Evolutionary conservation across 2,888 invertebrate genomes (phyloP), one percentile per base, ranked within the genome.

Genomic region (Anorthoa munda): DNA sequence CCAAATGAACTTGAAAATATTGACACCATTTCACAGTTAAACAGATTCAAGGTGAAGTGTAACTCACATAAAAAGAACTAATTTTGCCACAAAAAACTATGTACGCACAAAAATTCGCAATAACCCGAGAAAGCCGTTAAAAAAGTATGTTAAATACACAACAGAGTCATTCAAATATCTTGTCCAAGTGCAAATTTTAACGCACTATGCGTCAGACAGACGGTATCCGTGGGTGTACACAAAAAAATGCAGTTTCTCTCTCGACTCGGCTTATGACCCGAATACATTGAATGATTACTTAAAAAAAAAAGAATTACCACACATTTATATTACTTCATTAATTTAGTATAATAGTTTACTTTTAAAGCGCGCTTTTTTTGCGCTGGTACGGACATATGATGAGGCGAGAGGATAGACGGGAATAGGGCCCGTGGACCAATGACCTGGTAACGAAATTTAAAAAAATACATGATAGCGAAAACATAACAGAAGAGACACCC

Each of bases 241-340:
- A 88, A 91, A 92, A 91, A 92, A 90, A 92, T 87, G 87, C 83
- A 88, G 90, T 93, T 93, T 93, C 92, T 91, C 93, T 93, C 90
- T 93, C 90, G 77, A 80, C 82, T 68, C 70, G 76, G 73, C 74
- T 59, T 88, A 72, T 85, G 90, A 89, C 91, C 92, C 76, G 85
- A 87, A 87, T 91, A 80, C 71, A 67, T 48, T 67, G 74, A 82
- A 81, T 71, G 48, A 84, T 80, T 66, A 74, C 66, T 84, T 79
- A 17, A 26, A 53, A 66, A 59, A 77, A 77, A 72, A 79, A 7
- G 50, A 74, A 75, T 86, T 76, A 81, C 81, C 5, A 63, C 21
- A 26, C 46, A 46, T 7, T 58, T 74, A n/a, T 46, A 48, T 21
- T 3, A 1, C 39, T 39, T n/a, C 15, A 39, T 12, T 56, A 31